phyloP scores from a whole-genome alignment of 2,797 vertebrate species.

The Psittacula echo region DNA sequence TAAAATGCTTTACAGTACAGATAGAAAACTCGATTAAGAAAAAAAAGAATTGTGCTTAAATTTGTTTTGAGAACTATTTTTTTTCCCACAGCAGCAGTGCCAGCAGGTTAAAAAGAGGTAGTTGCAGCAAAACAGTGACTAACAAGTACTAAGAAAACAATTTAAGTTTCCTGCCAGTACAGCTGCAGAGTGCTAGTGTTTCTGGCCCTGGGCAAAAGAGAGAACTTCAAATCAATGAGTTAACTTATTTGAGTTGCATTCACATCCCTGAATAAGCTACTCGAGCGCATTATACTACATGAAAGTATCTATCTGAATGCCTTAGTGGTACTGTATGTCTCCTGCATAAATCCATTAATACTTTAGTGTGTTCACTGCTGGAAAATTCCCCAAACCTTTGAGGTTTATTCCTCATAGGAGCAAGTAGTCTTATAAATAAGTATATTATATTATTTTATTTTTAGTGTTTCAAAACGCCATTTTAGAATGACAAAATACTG shows the following conservation, averaged over 20 bases:
- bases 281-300: neutral
- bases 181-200: neutral
- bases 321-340: neutral
- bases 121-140: neutral
- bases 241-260: neutral
- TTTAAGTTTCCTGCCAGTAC: neutral
- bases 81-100: neutral
- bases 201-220: neutral
- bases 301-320: neutral
- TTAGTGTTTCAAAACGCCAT: neutral
- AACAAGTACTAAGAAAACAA: neutral
- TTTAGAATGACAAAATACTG: slow-evolving; percentile 1
- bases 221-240: neutral
- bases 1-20: neutral
- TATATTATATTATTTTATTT: neutral
- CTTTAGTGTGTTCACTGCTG: neutral
- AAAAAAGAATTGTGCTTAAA: neutral
- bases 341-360: neutral
- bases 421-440: neutral
- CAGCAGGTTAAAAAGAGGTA: neutral
- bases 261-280: neutral
- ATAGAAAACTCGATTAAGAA: neutral
- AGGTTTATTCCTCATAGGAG: neutral
- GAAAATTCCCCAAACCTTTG: neutral
- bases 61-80: neutral